These are phyloP conservation scores for Chloroceryle aenea DNA, from an alignment of 2,113 vertebrate species.

Conservation along the genomic window DNA sequence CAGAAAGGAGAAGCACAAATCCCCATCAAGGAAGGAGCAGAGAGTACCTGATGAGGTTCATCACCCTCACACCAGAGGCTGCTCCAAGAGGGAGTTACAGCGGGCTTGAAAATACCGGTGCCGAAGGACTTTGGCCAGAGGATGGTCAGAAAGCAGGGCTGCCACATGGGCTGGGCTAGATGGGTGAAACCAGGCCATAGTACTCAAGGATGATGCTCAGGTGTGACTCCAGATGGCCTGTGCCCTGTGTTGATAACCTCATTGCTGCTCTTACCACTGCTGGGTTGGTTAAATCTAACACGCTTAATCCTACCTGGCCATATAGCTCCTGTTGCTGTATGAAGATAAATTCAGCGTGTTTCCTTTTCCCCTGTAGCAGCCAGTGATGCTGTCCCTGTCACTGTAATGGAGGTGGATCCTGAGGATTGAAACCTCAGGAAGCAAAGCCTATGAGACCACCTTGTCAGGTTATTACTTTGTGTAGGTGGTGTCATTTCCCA, in stretches of 20 bases:
- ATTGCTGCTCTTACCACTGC: not conserved
- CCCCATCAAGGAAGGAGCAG: not conserved
- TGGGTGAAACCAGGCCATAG: not conserved
- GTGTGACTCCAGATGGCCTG: not conserved
- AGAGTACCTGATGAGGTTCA: rapidly evolving
- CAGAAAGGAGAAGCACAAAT: not conserved
- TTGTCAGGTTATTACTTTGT: not conserved
- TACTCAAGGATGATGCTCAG: not conserved
- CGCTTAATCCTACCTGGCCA: not conserved
- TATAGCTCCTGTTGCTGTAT: not conserved
- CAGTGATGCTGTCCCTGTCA: not conserved
- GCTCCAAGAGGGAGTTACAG: not conserved
- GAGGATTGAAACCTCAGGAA: not conserved
- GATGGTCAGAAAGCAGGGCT: rapidly evolving
- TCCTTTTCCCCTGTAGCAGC: not conserved
- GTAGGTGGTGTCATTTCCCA: not conserved
- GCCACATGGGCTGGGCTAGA: rapidly evolving
- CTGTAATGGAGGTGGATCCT: not conserved
- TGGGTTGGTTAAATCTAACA: not conserved
- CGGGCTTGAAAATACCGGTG: not conserved
- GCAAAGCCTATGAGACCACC: not conserved
- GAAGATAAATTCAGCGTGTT: not conserved
- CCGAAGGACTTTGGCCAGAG: not conserved
- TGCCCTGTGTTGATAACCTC: not conserved
- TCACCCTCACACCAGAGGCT: rapidly evolving